phyloP scores from a whole-genome alignment of 2,888 invertebrate species.

The Anorthoa munda region DNA sequence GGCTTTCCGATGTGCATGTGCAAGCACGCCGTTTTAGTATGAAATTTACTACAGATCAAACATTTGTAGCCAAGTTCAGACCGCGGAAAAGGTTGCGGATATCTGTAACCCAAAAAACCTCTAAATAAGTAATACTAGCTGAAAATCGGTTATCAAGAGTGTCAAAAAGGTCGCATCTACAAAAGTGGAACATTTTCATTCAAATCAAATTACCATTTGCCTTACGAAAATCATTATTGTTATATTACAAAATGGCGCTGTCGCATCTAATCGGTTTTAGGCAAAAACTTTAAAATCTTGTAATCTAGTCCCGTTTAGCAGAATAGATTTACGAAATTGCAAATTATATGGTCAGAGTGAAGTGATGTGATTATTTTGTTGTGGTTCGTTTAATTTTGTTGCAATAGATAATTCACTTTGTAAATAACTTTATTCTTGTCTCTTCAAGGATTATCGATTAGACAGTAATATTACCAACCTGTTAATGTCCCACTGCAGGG shows the following conservation, averaged over 20 bases:
- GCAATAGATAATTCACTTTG: constrained; percentile 27
- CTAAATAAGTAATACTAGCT: background rate
- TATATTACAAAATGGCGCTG: constrained; percentile 31
- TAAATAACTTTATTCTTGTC: constrained; percentile 1
- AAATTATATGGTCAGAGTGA: constrained; percentile 52
- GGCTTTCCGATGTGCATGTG: too few species aligned
- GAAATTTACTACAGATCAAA: too few species aligned
- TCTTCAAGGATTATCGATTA: background rate
- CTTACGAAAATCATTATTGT: constrained; percentile 31
- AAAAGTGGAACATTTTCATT: constrained; percentile 36
- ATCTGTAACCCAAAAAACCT: too few species aligned
- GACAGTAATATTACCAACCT: too few species aligned
- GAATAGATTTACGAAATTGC: constrained; percentile 43
- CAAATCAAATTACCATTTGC: constrained; percentile 26
- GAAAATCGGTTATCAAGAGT: background rate
- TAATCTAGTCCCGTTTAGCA: constrained; percentile 35
- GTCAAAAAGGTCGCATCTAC: background rate
- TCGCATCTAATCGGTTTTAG: constrained; percentile 48
- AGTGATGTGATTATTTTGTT: constrained; percentile 46
- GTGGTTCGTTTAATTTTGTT: constrained; percentile 31
- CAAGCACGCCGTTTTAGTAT: too few species aligned
- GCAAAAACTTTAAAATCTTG: constrained; percentile 49
- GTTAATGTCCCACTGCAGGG: too few species aligned
- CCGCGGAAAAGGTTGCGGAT: too few species aligned
- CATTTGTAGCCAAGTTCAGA: too few species aligned